Evolutionary conservation across 2,113 vertebrate species (phyloP).

Genomic region (Lagopus leucura): DNA sequence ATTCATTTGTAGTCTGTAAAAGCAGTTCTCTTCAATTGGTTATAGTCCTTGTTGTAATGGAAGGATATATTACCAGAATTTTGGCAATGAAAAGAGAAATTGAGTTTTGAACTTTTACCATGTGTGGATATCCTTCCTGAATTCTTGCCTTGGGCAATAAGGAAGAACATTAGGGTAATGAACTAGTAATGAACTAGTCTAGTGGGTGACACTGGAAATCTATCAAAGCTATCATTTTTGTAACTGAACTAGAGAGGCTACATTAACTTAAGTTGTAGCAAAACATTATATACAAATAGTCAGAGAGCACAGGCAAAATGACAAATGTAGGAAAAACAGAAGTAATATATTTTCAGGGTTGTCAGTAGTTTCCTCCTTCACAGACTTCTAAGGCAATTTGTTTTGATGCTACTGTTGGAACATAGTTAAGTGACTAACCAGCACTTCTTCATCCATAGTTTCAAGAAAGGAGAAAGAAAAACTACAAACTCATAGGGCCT

Average conservation of each 20-base stretch:
- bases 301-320: not conserved
- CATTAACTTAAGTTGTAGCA: not conserved
- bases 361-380: not conserved
- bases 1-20: not conserved
- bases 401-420: not conserved
- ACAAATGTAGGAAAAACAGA: not conserved
- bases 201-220: not conserved
- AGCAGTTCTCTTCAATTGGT: not conserved
- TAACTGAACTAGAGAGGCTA: not conserved
- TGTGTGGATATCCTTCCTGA: not conserved
- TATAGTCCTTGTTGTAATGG: not conserved
- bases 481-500: accelerated
- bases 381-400: not conserved
- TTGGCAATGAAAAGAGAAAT: not conserved
- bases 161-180: not conserved
- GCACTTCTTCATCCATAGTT: not conserved
- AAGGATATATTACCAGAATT: not conserved
- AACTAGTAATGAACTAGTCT: not conserved
- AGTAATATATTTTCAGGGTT: not conserved
- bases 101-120: not conserved
- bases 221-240: not conserved
- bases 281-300: not conserved
- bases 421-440: not conserved
- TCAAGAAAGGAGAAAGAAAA: accelerated
- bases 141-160: not conserved